phyloP scores from a whole-genome alignment of 2,113 vertebrate species.

The Oncorhynchus masou region DNA sequence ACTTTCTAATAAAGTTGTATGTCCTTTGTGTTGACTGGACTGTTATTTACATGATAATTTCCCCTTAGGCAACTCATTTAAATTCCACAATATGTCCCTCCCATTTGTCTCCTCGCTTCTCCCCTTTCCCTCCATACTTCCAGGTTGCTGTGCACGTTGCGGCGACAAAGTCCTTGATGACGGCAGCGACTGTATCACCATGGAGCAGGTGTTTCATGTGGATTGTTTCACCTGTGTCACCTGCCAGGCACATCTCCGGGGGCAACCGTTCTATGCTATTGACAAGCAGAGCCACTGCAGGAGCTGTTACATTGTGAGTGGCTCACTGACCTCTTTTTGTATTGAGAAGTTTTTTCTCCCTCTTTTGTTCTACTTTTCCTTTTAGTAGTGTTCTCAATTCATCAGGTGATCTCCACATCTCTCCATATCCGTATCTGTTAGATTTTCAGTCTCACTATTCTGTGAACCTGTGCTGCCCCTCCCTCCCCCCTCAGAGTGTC shows the following conservation, averaged over 20 bases:
- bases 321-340: background rate
- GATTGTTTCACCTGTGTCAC: slow-evolving; percentile 87
- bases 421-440: background rate
- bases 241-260: slow-evolving; percentile 80
- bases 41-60: background rate
- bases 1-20: background rate
- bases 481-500: slow-evolving; percentile 70
- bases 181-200: slow-evolving; percentile 85
- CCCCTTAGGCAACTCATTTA: too few species aligned
- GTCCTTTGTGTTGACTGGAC: background rate
- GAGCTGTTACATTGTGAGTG: slow-evolving; percentile 85
- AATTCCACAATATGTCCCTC: too few species aligned
- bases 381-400: background rate
- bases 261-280: slow-evolving; percentile 87
- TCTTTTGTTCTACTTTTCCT: background rate
- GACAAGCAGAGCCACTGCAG: slow-evolving; percentile 89
- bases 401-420: background rate
- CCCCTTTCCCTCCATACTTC: background rate
- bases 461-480: background rate
- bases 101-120: background rate
- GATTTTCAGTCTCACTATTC: background rate
- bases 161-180: slow-evolving; percentile 87
- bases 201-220: slow-evolving; percentile 89
- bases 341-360: too few species aligned
- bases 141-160: slow-evolving; percentile 81